Base-by-base conservation (phyloP, 2,797 vertebrate genomes). In the Siniperca undulata region DNA sequence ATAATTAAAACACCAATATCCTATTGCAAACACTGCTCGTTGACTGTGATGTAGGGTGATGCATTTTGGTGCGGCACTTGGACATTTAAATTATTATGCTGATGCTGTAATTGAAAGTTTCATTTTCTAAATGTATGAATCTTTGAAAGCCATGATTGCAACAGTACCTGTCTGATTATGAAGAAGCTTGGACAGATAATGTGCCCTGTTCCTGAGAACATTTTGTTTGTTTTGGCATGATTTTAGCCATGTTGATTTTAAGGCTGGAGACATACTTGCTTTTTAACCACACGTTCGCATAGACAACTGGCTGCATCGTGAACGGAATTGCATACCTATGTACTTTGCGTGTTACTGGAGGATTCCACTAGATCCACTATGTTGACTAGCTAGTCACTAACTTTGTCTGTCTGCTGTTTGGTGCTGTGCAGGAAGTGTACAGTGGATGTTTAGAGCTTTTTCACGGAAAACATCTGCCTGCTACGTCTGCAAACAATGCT, bases 1-100 rank as follows among this genome's bases (percentile, higher is more conserved):
- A 38, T 55, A 62, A 64, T 75, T 56, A 42, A 56, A 73, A 38
- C 40, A 70, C 27, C 62, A 52, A 42, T 44, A 42, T 72, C 42
- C 22, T 44, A 34, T 68, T 36, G 19, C 12, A 44, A 10, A 55
- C 42, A 68, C 60, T 38, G 34, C 38, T 50, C n/a, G 5, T 19
- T 38, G 34, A 7, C 36, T 69, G 40, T 38, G 46, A 76, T 61
- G 61, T 27, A 3, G 5, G 4, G 16, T 27, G 30, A 44, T 58
- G 50, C 22, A 40, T 46, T 70, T 46, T 68, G 16, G 27, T 50
- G 27, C 16, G 13, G 46, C 42, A 52, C 12, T 69, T 67, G 61
- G 24, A 56, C 36, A 58, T 60, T 50, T 67, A 36, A 56, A 71
- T 58, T 53, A 27, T 60, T 34, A 34, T 2, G 4, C n/a, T 50